Percentiles rank a stretch among this genome's conserved stretches.
These are phyloP conservation scores for Cabera pusaria DNA, from an alignment of 2,888 invertebrate genomes.

Conservation along the genomic window DNA sequence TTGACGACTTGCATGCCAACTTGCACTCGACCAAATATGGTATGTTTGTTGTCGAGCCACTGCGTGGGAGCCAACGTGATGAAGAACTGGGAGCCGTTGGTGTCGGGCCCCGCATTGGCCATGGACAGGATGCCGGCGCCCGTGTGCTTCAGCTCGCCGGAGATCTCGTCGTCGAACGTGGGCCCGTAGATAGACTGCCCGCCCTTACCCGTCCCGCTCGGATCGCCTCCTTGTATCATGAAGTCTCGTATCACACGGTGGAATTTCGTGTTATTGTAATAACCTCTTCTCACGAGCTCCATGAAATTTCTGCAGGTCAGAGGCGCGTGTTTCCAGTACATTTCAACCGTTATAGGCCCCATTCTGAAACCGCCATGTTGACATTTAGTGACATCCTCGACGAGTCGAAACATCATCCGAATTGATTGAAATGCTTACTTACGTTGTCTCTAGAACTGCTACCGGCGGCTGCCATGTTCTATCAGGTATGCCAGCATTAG, in stretches of 20 bases:
- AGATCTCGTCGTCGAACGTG: constrained; percentile 97
- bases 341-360: constrained; percentile 95
- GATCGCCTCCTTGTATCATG: constrained; percentile 98
- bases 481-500: constrained; percentile 90
- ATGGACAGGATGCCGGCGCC: constrained; percentile 95
- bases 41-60: constrained; percentile 98
- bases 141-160: constrained; percentile 97
- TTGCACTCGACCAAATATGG: constrained; percentile 96
- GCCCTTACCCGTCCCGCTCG: constrained; percentile 97
- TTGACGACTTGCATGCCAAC: constrained; percentile 96
- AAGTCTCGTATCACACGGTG: constrained; percentile 97
- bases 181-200: constrained; percentile 98
- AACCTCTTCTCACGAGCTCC: constrained; percentile 95
- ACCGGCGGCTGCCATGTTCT: constrained; percentile 95
- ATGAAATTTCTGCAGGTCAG: constrained; percentile 98
- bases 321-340: constrained; percentile 99
- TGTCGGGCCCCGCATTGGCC: constrained; percentile 99
- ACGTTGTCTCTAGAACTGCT: constrained; percentile 93
- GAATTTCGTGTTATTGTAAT: constrained; percentile 98
- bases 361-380: no score
- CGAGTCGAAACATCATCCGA: no score
- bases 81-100: constrained; percentile 99
- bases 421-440: constrained; percentile 75
- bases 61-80: constrained; percentile 98
- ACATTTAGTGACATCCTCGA: no score